These are phyloP conservation scores for Apostichopus californicus DNA, from an alignment of 35 echinoderm and acorn worm species.

Conservation along the genomic window DNA sequence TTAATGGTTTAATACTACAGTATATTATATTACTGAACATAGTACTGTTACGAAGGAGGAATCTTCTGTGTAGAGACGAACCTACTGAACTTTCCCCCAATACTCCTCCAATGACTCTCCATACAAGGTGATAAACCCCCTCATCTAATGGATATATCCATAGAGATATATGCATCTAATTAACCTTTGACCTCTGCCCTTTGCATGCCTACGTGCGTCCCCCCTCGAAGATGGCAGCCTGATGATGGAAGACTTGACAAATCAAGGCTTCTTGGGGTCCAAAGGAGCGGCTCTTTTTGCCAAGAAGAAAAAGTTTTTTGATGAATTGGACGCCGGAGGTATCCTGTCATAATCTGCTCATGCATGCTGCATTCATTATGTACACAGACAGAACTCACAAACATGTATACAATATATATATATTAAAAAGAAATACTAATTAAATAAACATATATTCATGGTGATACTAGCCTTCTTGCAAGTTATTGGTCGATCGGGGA, in stretches of 20 bases:
- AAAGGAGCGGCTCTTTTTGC: constrained; percentile 50
- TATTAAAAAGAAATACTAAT: no score
- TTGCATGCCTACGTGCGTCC: background rate
- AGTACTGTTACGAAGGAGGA: no score
- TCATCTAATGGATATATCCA: background rate
- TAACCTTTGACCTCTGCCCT: constrained; percentile 40
- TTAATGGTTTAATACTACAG: no score
- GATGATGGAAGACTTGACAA: constrained; percentile 42
- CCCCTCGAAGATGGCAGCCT: background rate
- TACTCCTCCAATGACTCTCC: no score
- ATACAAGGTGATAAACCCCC: no score
- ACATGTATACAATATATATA: background rate
- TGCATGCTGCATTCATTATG: background rate
- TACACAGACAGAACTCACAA: background rate
- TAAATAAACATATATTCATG: no score
- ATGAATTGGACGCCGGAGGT: constrained; percentile 25
- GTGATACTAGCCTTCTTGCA: no score
- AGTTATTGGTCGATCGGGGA: no score
- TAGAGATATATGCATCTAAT: background rate
- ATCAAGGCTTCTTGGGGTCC: constrained; percentile 37
- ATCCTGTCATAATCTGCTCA: constrained; percentile 1
- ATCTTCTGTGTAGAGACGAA: no score
- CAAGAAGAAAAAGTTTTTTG: constrained; percentile 47
- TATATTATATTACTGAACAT: no score
- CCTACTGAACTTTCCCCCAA: no score